These are phyloP conservation scores for Rhinoderma darwinii DNA, from an alignment of 2,113 vertebrate genomes.

Conservation along the genomic window DNA sequence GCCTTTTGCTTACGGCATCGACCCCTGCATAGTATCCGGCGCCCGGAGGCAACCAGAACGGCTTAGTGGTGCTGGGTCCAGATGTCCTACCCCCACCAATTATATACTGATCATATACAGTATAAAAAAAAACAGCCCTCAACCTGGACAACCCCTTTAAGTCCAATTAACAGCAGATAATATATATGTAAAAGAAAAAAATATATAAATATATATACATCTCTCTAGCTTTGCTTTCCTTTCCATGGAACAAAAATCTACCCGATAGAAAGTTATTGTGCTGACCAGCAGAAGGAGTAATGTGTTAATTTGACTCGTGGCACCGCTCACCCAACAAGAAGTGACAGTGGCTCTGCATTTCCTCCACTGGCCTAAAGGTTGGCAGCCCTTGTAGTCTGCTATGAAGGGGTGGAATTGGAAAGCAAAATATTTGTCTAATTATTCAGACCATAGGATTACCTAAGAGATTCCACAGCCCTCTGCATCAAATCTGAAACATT, in stretches of 20 bases:
- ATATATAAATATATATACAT: too few relatives aligned
- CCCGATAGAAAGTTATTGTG: background rate
- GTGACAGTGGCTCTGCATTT: constrained; percentile 24
- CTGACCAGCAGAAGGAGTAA: background rate
- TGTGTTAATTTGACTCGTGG: background rate
- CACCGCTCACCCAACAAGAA: background rate
- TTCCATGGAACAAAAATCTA: background rate
- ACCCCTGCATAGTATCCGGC: too few relatives aligned
- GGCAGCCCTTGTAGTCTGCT: constrained; percentile 24
- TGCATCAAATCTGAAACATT: constrained; percentile 55
- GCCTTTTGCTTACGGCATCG: too few relatives aligned
- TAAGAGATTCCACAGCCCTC: constrained; percentile 58
- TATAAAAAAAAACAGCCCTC: too few relatives aligned
- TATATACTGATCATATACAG: too few relatives aligned
- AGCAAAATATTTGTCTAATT: constrained; percentile 60
- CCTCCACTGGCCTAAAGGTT: constrained; percentile 36
- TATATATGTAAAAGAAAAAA: too few relatives aligned
- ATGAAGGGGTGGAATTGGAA: constrained; percentile 50
- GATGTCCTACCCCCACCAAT: too few relatives aligned
- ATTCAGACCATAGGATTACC: constrained; percentile 60
- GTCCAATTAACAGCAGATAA: too few relatives aligned
- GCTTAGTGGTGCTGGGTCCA: too few relatives aligned
- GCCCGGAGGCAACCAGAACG: too few relatives aligned
- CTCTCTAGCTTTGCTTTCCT: too few relatives aligned
- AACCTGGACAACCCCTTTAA: too few relatives aligned